Base-by-base conservation (phyloP, 2,113 vertebrate species). In the Drymodes brunneopygia region DNA sequence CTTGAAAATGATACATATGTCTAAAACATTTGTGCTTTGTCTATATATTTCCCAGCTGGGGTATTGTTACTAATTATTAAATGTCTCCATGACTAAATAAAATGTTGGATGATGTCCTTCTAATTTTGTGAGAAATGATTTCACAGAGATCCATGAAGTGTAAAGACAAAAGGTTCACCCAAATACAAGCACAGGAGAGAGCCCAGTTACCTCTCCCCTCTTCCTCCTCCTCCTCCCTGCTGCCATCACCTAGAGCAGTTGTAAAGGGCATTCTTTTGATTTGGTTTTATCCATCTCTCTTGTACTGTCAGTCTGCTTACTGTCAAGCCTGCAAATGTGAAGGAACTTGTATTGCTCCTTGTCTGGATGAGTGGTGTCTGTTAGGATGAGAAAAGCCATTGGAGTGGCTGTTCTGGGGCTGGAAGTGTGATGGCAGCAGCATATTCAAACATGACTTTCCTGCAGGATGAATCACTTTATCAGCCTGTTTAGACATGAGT, bases 271-370 rank as follows among this genome's bases (percentile, higher is more conserved):
- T 56, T 87, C 44, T 93, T 94, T 77, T 91, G 72, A 84, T 95
- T 94, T 10, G 7, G 75, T 96, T 94, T 90, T 89, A 53, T 92
- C 88, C 29, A 10, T 74, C 81, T 21, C 82, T 51, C 81, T 85
- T 85, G 72, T 80, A 71, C 74, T 74, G 79, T 71, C 84, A 96
- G 72, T 57, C 67, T 95, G 79, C 88, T 97, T 95, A 86, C 64
- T 85, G 54, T 86, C 92, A 94, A 88, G 65, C 75, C 81, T 83
- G 28, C 38, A 71, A 40, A 71, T 85, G 50, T 58, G 44, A 93
- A 81, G 66, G 47, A 89, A 90, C 29, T 61, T 72, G 50, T 45
- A 62, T 45, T 69, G 27, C 50, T 64, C 50, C 27, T 72, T 90
- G 42, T 73, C 54, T 69, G 50, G 40, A 56, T 1, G 4, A 35